phyloP scores from a whole-genome alignment of 2,797 vertebrate genomes.

The Emys orbicularis region DNA sequence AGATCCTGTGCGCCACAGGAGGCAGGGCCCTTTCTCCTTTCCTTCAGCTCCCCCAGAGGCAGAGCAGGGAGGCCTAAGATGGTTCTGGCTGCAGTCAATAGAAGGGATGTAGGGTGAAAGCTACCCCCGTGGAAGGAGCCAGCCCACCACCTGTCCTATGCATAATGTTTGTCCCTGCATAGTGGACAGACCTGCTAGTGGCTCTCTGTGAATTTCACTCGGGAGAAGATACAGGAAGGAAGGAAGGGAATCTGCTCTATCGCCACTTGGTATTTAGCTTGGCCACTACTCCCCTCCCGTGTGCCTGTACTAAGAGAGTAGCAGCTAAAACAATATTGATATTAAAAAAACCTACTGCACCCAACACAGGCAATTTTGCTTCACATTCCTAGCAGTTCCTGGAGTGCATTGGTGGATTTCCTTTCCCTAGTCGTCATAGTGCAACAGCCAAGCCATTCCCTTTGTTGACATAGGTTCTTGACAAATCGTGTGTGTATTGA shows the following conservation, averaged over 20 bases:
- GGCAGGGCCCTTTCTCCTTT: background rate
- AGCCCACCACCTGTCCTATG: background rate
- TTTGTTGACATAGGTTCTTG: background rate
- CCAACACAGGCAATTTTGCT: background rate
- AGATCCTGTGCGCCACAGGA: background rate
- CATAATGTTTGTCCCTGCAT: accelerated
- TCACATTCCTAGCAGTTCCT: background rate
- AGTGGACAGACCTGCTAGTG: background rate
- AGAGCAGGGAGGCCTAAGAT: background rate
- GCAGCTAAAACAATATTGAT: background rate
- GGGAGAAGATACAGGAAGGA: background rate
- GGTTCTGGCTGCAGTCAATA: background rate
- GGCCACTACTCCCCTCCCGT: background rate
- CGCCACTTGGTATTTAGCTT: background rate
- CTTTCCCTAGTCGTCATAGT: background rate
- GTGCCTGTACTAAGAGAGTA: background rate
- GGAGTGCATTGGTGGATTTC: background rate
- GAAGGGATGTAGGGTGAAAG: accelerated
- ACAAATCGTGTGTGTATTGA: background rate
- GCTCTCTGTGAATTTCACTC: accelerated
- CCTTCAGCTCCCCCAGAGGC: background rate
- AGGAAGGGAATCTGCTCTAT: background rate
- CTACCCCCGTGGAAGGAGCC: background rate
- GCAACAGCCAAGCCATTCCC: background rate
- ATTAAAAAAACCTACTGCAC: background rate